phyloP scores from a whole-genome alignment of 2,797 vertebrate species.

The Scolopax rusticola region DNA sequence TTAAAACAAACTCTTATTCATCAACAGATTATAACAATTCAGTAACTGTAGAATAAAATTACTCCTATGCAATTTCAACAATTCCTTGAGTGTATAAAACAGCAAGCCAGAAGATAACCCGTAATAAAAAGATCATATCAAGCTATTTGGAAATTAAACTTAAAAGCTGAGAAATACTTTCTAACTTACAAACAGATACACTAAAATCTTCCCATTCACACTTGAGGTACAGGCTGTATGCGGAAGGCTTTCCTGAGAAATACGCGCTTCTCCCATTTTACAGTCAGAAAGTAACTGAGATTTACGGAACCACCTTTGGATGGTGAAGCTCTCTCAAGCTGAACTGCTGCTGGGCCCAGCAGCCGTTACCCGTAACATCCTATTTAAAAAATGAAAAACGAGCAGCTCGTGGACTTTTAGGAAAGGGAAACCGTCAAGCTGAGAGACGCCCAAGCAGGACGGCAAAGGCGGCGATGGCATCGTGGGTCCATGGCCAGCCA shows the following conservation, averaged over 20 bases:
- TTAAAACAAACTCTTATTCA: conserved; percentile 53
- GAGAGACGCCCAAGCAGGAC: neutral
- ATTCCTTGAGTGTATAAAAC: conserved; percentile 26
- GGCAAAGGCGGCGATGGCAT: neutral
- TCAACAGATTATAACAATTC: neutral
- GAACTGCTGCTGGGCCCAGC: conserved; percentile 63
- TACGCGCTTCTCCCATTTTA: neutral
- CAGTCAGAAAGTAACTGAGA: neutral
- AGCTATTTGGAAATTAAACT: conserved; percentile 68
- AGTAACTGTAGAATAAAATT: conserved; percentile 36
- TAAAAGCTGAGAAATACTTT: conserved; percentile 67
- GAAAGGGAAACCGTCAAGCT: neutral
- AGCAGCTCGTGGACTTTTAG: conserved; percentile 1
- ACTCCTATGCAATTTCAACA: conserved; percentile 42
- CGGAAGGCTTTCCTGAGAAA: conserved; percentile 76
- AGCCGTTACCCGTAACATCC: conserved; percentile 77
- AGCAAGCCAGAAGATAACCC: conserved; percentile 70
- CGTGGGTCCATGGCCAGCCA: fast-evolving
- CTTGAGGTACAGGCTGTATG: conserved; percentile 69
- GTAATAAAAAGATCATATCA: conserved; percentile 66
- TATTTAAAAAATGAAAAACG: conserved; percentile 29
- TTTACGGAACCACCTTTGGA: conserved; percentile 21
- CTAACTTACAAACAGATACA: conserved; percentile 64
- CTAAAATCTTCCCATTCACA: conserved; percentile 59
- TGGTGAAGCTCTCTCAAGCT: conserved; percentile 17